Base-by-base conservation (phyloP, 2,797 vertebrate species). In the Rhincodon typus region DNA sequence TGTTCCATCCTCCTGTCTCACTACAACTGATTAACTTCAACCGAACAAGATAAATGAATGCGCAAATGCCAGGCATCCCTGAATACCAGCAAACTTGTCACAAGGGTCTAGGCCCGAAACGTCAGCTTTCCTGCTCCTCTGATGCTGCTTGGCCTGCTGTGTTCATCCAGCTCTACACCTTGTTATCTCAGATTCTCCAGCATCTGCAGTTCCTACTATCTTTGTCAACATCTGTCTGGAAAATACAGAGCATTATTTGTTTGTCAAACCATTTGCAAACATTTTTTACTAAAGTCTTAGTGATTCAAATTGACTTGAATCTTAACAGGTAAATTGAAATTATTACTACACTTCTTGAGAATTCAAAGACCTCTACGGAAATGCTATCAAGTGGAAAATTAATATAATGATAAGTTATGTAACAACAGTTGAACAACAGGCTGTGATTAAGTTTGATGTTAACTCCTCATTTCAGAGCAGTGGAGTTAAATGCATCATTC, bases 231-330 rank as follows among this genome's bases (percentile, higher is more conserved):
- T n/a, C n/a, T n/a, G n/a, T n/a, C n/a, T n/a, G n/a, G n/a, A n/a
- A n/a, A n/a, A n/a, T n/a, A n/a, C n/a, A 50, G 67, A 17, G 12
- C 50, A 70, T 94, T 46, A 50, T 94, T 25, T 30, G 42, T 7
- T 70, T 4, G 5, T 72, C 69, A 74, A 72, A 50, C 42, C 50
- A 10, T 94, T 72, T n/a, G 17, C 88, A 90, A 90, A 90, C 50
- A 57, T 88, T 27, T 88, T 70, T 25, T 57, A 62, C 34, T 91
- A 34, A 38, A 23, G 66, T 42, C 91, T 8, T 66, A 69, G 91
- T 67, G 91, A 67, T 94, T 13, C 42, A 94, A 94, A 70, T 94
- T 94, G 93, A 94, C 93, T 94, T 34, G 27, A 90, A n/a, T 57
- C 88, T 91, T 66, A 50, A 46, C 69, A 94, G 93, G 42, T 50